Evolutionary conservation across 2,888 invertebrate genomes (phyloP).

Genomic region (Eristalinus aeneus): DNA sequence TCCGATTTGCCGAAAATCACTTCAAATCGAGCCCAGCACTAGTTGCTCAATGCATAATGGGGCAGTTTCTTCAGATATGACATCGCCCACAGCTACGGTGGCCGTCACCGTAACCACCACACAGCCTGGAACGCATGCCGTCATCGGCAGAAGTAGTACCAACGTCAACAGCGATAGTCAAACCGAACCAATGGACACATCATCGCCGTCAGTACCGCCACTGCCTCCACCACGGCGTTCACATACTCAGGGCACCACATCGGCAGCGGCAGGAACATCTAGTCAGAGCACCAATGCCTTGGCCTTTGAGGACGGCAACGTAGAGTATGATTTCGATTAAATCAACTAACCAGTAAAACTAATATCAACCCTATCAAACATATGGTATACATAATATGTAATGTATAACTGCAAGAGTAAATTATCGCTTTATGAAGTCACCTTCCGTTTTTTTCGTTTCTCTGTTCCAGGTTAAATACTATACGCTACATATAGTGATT

Average conservation of each 20-base stretch:
- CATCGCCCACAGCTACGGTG: conserved; percentile 72
- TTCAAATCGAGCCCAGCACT: conserved; percentile 69
- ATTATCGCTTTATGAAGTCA: conserved; percentile 69
- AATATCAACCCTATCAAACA: conserved; percentile 37
- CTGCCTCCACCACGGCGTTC: conserved; percentile 49
- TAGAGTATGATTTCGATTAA: conserved; percentile 76
- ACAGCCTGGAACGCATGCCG: conserved; percentile 42
- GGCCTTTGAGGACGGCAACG: conserved; percentile 79
- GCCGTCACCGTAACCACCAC: conserved; percentile 70
- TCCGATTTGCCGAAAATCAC: conserved; percentile 92
- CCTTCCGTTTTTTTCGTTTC: conserved; percentile 34
- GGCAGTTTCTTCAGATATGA: conserved; percentile 79
- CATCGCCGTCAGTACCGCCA: conserved; percentile 67
- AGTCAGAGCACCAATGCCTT: conserved; percentile 76
- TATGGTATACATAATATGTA: conserved; percentile 55
- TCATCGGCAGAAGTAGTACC: conserved; percentile 26
- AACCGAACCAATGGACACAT: conserved; percentile 52
- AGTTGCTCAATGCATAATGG: conserved; percentile 73
- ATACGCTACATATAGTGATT: conserved; percentile 6
- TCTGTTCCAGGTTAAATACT: conserved; percentile 37
- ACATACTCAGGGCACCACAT: conserved; percentile 45
- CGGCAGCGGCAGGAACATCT: conserved; percentile 49
- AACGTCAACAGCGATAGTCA: conserved; percentile 19
- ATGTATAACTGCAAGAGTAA: conserved; percentile 60
- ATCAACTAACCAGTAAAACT: conserved; percentile 26